Conservation (phyloP, 1,140 invertebrate species). For the Dermatophagoides farinae region DNA sequence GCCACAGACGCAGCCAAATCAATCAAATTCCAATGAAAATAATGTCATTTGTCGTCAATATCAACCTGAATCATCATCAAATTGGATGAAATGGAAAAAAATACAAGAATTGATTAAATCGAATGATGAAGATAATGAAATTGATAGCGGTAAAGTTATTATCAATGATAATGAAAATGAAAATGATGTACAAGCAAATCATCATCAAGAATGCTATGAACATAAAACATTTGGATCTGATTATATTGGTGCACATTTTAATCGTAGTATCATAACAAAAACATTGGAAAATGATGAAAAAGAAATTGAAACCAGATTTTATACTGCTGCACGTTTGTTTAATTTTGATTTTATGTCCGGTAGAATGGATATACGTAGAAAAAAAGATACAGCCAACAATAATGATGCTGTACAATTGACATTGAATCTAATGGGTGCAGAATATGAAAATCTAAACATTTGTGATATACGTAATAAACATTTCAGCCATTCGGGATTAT, state of each 20-base stretch:
- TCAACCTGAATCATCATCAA: neutral
- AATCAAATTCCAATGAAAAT: neutral
- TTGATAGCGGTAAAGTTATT: neutral
- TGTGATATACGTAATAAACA: slow-evolving; percentile 3
- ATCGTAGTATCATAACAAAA: neutral
- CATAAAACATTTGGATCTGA: neutral
- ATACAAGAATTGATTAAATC: neutral
- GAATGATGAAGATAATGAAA: neutral
- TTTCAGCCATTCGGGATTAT: neutral
- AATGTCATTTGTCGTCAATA: neutral
- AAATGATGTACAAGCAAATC: neutral
- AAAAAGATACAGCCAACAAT: no score
- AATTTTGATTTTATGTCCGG: neutral
- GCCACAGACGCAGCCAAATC: neutral
- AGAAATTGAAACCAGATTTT: neutral
- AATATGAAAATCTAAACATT: neutral
- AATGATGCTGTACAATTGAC: neutral
- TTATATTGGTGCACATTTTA: neutral
- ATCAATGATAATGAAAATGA: neutral
- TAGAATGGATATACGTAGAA: neutral
- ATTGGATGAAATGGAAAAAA: neutral
- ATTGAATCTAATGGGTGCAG: neutral
- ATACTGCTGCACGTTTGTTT: neutral
- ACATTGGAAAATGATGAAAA: neutral
- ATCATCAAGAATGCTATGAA: neutral